These are phyloP conservation scores for Tipula lateralis DNA, from an alignment of 2,888 invertebrate genomes.

Conservation along the genomic window DNA sequence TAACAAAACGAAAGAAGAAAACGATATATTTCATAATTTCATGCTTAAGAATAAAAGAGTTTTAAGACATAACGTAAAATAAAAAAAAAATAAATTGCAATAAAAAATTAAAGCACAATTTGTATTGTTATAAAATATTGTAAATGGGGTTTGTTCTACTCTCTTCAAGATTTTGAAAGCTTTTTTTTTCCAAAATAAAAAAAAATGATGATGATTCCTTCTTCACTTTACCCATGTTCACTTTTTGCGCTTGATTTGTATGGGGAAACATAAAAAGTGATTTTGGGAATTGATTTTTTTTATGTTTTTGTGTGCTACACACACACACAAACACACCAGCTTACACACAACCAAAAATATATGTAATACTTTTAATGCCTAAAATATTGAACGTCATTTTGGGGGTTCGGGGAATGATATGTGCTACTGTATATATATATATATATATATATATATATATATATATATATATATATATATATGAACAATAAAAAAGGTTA, in stretches of 20 bases:
- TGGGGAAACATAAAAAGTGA: neutral
- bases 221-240: neutral
- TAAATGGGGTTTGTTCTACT: neutral
- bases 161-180: slow-evolving; percentile 13
- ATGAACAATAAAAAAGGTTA: neutral
- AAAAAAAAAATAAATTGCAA: neutral
- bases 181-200: neutral
- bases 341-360: neutral
- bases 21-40: neutral
- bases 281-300: neutral
- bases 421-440: too few species aligned
- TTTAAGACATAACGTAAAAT: neutral
- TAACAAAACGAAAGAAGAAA: neutral
- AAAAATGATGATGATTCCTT: neutral
- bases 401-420: neutral
- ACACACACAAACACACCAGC: neutral
- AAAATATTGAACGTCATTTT: neutral
- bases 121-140: slow-evolving; percentile 24
- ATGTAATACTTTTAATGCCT: neutral
- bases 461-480: too few species aligned
- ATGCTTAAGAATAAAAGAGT: slow-evolving; percentile 15
- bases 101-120: slow-evolving; percentile 24
- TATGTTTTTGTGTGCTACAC: neutral
- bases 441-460: too few species aligned
- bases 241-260: neutral